Percentiles rank a stretch among this genome's conserved stretches.
Evolutionary conservation across 2,113 vertebrate genomes (phyloP).

Genomic region (Emydura subglobosa): DNA sequence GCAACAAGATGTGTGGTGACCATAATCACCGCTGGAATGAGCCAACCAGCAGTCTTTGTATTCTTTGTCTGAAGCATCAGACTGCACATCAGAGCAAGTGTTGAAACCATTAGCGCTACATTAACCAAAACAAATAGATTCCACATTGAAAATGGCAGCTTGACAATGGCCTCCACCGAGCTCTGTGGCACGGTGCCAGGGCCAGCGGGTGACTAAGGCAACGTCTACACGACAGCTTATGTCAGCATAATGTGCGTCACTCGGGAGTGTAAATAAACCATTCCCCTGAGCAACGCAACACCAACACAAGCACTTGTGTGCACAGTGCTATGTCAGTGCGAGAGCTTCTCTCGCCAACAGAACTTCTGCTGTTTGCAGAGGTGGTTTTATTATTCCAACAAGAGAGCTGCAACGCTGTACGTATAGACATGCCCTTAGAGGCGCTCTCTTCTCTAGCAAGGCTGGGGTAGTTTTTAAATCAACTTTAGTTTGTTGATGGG

Average conservation of each 20-base stretch:
- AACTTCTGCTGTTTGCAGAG: too few species aligned
- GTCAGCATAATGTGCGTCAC: too few species aligned
- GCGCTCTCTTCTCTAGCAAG: not conserved
- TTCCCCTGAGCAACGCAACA: too few species aligned
- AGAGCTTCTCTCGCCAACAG: too few species aligned
- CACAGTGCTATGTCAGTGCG: too few species aligned
- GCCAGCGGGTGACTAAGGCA: not conserved
- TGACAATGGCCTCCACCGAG: fast-evolving
- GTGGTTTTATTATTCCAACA: too few species aligned
- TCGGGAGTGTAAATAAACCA: too few species aligned
- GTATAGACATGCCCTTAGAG: too few species aligned
- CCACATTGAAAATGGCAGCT: not conserved
- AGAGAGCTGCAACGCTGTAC: too few species aligned
- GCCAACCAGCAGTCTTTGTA: not conserved
- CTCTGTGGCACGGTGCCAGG: not conserved
- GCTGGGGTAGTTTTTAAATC: fast-evolving
- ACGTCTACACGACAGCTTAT: not conserved
- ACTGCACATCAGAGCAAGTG: not conserved
- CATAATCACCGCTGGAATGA: too few species aligned
- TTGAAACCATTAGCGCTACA: not conserved
- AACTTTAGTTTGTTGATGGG: fast-evolving
- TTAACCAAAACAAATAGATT: not conserved
- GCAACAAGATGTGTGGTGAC: fast-evolving
- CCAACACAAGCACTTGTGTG: too few species aligned
- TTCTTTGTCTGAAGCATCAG: not conserved